These are phyloP conservation scores for Ashinkailepas kermadecensis DNA, from an alignment of 2,888 invertebrate genomes.

Conservation along the genomic window DNA sequence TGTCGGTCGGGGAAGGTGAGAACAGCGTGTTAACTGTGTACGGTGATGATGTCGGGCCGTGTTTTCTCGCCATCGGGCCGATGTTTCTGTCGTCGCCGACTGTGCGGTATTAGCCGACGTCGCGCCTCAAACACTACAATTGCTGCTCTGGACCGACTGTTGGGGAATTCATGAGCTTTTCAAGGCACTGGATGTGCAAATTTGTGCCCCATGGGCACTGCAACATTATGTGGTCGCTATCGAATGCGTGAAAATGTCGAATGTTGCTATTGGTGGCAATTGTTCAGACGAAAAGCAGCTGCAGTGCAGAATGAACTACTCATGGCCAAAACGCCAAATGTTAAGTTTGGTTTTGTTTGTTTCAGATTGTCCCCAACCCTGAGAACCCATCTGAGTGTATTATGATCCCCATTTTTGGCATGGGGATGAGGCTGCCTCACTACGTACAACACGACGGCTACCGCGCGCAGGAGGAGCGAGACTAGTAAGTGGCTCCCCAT, in stretches of 20 bases:
- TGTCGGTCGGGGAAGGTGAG: no score
- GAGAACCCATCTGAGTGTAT: neutral
- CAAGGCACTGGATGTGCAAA: no score
- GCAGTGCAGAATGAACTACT: neutral
- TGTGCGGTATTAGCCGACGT: no score
- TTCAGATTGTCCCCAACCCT: neutral
- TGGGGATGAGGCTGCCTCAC: slow-evolving; percentile 11
- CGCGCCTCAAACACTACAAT: no score
- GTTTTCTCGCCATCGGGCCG: no score
- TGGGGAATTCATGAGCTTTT: no score
- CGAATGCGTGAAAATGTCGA: neutral
- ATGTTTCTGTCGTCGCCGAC: no score
- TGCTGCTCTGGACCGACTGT: no score
- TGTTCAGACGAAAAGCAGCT: neutral
- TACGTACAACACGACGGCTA: slow-evolving; percentile 1
- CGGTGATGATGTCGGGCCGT: no score
- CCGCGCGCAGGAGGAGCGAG: slow-evolving; percentile 7
- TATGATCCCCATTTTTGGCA: slow-evolving; percentile 11
- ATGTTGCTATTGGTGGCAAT: neutral
- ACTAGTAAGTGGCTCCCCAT: neutral
- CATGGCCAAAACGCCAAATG: neutral
- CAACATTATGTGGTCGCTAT: neutral
- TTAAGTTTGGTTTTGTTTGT: neutral
- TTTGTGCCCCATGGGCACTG: neutral
- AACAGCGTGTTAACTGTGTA: no score